Percentiles rank a stretch among this genome's conserved stretches.
phyloP scores from a whole-genome alignment of 2,797 vertebrate species.

The Spheniscus humboldti region DNA sequence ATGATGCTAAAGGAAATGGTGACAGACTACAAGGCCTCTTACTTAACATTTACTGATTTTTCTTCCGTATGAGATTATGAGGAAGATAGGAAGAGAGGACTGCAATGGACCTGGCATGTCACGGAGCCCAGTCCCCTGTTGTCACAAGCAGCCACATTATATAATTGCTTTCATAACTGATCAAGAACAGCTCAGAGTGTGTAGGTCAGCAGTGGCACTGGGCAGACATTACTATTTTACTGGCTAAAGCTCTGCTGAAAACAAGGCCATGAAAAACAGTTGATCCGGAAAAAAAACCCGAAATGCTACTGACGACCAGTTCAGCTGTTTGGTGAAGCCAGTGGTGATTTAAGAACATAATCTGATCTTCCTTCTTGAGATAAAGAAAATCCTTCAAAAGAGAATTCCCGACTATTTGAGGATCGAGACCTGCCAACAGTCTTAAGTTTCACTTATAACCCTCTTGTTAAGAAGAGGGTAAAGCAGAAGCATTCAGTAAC shows the following conservation, averaged over 20 bases:
- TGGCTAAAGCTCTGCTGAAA: neutral
- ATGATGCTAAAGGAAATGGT: neutral
- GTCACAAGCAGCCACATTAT: neutral
- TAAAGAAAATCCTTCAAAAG: neutral
- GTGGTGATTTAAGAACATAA: neutral
- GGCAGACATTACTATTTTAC: neutral
- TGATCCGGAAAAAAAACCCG: fast-evolving
- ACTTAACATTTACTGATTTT: neutral
- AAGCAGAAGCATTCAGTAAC: neutral
- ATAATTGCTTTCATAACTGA: neutral
- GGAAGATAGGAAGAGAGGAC: neutral
- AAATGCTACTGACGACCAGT: neutral
- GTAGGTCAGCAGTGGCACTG: neutral
- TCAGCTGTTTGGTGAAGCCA: neutral
- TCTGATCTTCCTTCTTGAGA: neutral
- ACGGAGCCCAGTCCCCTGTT: neutral
- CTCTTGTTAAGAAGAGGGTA: neutral
- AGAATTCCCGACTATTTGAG: neutral
- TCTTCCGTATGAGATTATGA: neutral
- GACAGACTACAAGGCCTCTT: neutral
- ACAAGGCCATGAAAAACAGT: neutral
- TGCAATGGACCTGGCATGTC: neutral
- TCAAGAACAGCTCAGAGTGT: neutral
- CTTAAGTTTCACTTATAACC: neutral
- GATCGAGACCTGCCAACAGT: neutral